Evolutionary conservation across 2,797 vertebrate species (phyloP), one percentile per base, ranked within the genome.

Genomic region (Meda fulgida): DNA sequence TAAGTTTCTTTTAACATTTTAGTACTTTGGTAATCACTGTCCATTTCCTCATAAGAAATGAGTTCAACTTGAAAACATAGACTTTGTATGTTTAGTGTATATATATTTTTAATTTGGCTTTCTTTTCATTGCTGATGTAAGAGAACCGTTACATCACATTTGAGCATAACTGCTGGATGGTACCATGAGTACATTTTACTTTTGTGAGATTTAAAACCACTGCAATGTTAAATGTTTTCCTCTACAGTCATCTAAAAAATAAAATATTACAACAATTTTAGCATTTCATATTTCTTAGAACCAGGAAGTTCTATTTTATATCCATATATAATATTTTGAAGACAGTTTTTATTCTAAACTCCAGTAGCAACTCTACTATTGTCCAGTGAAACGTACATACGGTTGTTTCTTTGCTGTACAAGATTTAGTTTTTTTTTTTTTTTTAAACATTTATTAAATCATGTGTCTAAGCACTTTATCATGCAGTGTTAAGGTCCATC

Each of bases 311-410:
- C 21, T 3, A n/a, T 36, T 36, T 55, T 36, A 31, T 29, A 26
- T 19, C 14, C 34, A 60, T 11, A 38, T 7, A 23, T 31, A 73
- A 51, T 3, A 13, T 21, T 51, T 65, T 11, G 4, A 26, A 58
- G 78, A 73, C 81, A 60, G 81, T 79, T 83, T 89, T 86, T 84
- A 80, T 75, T 84, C 73, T 31, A 81, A 72, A 86, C 75, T 75
- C 48, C 31, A 60, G 38, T n/a, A n/a, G n/a, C n/a, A n/a, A n/a
- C n/a, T n/a, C n/a, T n/a, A n/a, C n/a, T 78, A 84, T 43, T 72
- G 66, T 87, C n/a, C 70, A 78, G 80, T 63, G 84, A 86, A 81
- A 84, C 63, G 66, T 85, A 76, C 55, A 87, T 48, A 85, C 11
- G 8, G 63, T 67, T 60, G 63, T 75, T 79, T 80, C 51, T 79